A percentile compares a stretch with the other conserved stretches of the same genome.
These are phyloP conservation scores for Drosophila orena DNA, from an alignment of 1,140 invertebrate genomes.

Conservation along the genomic window DNA sequence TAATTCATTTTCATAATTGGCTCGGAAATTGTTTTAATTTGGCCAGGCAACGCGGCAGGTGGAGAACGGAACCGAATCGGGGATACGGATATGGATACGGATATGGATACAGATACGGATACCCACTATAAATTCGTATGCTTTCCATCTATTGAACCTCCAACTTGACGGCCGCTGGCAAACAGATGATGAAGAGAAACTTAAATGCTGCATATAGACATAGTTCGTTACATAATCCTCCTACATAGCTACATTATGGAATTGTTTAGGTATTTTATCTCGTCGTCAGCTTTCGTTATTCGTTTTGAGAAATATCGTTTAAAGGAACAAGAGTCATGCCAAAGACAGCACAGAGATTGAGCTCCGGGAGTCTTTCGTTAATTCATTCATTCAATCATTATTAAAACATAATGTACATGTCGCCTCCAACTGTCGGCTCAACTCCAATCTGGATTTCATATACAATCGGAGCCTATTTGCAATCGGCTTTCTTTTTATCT, in stretches of 20 bases:
- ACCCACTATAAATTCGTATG: slow-evolving; percentile 17
- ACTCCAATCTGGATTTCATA: slow-evolving; percentile 23
- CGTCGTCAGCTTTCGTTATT: slow-evolving; percentile 17
- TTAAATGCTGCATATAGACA: slow-evolving; percentile 70
- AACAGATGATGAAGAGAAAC: slow-evolving; percentile 58
- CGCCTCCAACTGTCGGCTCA: slow-evolving; percentile 46
- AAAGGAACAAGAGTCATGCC: slow-evolving; percentile 79
- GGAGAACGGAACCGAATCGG: slow-evolving; percentile 20
- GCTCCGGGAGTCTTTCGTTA: slow-evolving; percentile 57
- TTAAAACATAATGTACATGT: slow-evolving; percentile 82
- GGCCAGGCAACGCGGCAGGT: slow-evolving; percentile 45
- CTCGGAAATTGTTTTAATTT: slow-evolving; percentile 71
- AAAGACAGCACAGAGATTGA: slow-evolving; percentile 57
- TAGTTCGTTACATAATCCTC: slow-evolving; percentile 54
- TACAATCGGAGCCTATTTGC: slow-evolving; percentile 47
- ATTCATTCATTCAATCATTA: slow-evolving; percentile 78
- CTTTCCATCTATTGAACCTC: slow-evolving; percentile 16
- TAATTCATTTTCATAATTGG: slow-evolving; percentile 67
- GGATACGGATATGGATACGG: background rate
- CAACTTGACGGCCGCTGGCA: slow-evolving; percentile 32
- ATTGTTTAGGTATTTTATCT: slow-evolving; percentile 60
- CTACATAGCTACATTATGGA: slow-evolving; percentile 59
- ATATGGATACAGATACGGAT: background rate
- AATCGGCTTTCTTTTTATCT: slow-evolving; percentile 5
- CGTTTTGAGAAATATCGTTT: slow-evolving; percentile 71